Evolutionary conservation across 2,113 vertebrate species (phyloP).

Genomic region (Bolborhynchus lineola): DNA sequence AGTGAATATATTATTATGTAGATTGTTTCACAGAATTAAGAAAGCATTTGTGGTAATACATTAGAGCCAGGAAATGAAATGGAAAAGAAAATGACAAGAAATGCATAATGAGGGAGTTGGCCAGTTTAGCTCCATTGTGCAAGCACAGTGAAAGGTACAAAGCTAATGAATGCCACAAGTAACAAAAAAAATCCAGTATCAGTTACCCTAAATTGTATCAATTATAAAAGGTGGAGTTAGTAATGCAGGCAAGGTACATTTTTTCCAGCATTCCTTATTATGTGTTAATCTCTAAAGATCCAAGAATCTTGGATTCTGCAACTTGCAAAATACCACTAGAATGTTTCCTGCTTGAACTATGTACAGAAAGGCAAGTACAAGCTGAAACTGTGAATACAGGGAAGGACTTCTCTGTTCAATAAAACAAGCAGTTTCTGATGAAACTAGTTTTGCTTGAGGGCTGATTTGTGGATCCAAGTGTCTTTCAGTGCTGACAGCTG

Average conservation of each 20-base stretch:
- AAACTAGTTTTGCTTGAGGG: constrained; percentile 49
- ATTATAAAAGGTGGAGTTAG: background rate
- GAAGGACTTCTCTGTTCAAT: constrained; percentile 5
- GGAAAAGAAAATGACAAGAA: constrained; percentile 11
- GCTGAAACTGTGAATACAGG: background rate
- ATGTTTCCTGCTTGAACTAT: background rate
- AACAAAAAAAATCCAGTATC: background rate
- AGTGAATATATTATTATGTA: background rate
- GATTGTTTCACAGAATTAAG: background rate
- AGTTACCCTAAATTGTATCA: background rate
- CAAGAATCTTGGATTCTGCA: background rate
- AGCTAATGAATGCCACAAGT: background rate
- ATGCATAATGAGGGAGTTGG: background rate
- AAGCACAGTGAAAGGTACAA: background rate
- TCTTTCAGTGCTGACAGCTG: constrained; percentile 61
- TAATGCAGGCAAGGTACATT: background rate
- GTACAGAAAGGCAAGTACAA: background rate
- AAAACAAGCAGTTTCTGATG: constrained; percentile 34
- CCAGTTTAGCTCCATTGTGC: background rate
- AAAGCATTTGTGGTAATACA: background rate
- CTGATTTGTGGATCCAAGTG: constrained; percentile 37
- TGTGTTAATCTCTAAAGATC: background rate
- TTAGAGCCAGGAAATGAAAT: background rate
- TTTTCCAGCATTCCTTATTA: background rate
- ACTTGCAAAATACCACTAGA: background rate